Percentiles rank a stretch among this genome's conserved stretches.
Conservation (phyloP, 1,140 invertebrate species). For the Lordiphosa clarofinis region DNA sequence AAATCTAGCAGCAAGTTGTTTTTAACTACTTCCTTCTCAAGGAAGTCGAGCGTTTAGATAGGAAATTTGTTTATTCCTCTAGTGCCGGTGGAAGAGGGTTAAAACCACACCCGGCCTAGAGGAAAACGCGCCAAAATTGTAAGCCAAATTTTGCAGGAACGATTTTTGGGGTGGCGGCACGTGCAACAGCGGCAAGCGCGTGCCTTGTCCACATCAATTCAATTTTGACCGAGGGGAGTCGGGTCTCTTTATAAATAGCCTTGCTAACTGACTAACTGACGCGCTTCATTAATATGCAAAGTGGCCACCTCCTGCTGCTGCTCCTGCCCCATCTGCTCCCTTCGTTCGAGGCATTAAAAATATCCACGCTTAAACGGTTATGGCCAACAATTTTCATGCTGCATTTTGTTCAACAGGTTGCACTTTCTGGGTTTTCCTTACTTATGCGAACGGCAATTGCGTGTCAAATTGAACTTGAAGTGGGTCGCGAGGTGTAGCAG, state of each 20-base stretch:
- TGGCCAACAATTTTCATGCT: conserved; percentile 68
- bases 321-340: conserved; percentile 1
- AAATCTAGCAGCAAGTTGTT: conserved; percentile 4
- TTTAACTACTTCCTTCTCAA: conserved; percentile 1
- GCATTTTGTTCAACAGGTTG: conserved; percentile 69
- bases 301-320: conserved; percentile 26
- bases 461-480: conserved; percentile 67
- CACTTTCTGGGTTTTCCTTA: conserved; percentile 8
- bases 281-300: conserved; percentile 73
- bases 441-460: conserved; percentile 45
- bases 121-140: conserved; percentile 43
- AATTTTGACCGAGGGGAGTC: neutral
- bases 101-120: conserved; percentile 19
- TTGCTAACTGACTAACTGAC: conserved; percentile 45
- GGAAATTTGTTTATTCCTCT: conserved; percentile 8
- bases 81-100: neutral
- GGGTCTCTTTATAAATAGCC: conserved; percentile 42
- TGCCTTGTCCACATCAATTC: conserved; percentile 55
- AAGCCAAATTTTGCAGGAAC: conserved; percentile 30
- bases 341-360: conserved; percentile 34
- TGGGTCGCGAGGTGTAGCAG: neutral
- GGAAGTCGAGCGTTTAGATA: conserved; percentile 1
- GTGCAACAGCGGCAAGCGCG: conserved; percentile 43
- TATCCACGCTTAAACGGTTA: conserved; percentile 72
- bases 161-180: conserved; percentile 26